These are phyloP conservation scores for Halichoeres trimaculatus DNA, from an alignment of 2,113 vertebrate species.

Conservation along the genomic window DNA sequence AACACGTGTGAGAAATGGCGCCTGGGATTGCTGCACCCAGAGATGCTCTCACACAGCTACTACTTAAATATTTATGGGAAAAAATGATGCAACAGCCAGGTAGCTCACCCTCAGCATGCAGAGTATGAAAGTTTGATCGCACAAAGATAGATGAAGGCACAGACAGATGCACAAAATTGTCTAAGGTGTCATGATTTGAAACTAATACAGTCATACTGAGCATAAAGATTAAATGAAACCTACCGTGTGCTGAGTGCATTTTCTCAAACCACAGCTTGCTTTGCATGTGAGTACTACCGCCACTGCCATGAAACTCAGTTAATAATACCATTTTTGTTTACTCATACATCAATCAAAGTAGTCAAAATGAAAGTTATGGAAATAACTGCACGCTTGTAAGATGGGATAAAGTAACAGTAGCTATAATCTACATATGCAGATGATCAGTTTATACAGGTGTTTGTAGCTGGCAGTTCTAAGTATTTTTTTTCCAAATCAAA, in stretches of 20 bases:
- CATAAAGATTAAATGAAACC: slow-evolving; percentile 63
- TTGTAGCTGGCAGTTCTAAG: too few relatives aligned
- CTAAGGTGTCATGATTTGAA: slow-evolving; percentile 37
- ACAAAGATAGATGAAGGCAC: neutral
- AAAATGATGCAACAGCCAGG: too few relatives aligned
- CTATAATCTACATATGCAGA: too few relatives aligned
- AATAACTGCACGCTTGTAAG: too few relatives aligned
- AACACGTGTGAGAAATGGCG: neutral
- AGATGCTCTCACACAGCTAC: neutral
- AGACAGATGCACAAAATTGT: slow-evolving; percentile 29
- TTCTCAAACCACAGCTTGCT: slow-evolving; percentile 24
- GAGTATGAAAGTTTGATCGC: neutral
- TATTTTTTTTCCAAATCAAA: too few relatives aligned
- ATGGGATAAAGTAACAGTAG: too few relatives aligned
- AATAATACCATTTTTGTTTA: too few relatives aligned
- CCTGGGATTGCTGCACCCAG: neutral
- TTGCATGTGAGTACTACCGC: neutral
- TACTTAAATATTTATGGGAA: too few relatives aligned
- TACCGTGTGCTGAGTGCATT: neutral
- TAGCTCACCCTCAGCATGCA: slow-evolving; percentile 33
- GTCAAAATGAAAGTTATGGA: too few relatives aligned
- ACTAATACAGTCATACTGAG: slow-evolving; percentile 52
- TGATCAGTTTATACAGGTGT: too few relatives aligned
- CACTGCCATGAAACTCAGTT: too few relatives aligned
- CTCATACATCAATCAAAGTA: too few relatives aligned